Evolutionary conservation across 2,888 invertebrate genomes (phyloP).

Genomic region (Thera britannica): DNA sequence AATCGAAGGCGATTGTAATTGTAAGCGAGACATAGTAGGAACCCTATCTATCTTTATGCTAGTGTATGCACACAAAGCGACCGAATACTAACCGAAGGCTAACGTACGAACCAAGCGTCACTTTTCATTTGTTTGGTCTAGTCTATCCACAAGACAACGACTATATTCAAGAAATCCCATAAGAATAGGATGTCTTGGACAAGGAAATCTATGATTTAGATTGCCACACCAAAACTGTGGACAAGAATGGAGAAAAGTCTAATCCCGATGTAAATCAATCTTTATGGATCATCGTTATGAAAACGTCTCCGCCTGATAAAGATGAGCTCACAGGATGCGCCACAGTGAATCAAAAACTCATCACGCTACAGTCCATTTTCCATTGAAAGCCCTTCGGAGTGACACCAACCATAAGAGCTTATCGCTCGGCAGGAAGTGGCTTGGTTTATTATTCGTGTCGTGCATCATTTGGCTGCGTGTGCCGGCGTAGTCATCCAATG

Average conservation of each 20-base stretch:
- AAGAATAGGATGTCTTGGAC: not conserved
- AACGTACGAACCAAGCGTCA: too few relatives aligned
- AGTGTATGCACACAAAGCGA: too few relatives aligned
- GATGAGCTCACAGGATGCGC: not conserved
- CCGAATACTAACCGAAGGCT: too few relatives aligned
- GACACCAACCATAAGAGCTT: conserved; percentile 61
- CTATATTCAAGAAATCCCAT: not conserved
- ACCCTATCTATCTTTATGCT: too few relatives aligned
- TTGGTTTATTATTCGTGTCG: conserved; percentile 84
- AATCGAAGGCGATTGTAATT: too few relatives aligned
- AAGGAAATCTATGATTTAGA: not conserved
- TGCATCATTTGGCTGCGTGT: conserved; percentile 76
- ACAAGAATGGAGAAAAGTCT: not conserved
- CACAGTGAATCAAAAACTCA: conserved; percentile 6
- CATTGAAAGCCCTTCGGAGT: conserved; percentile 13
- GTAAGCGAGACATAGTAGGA: too few relatives aligned
- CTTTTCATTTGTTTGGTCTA: not conserved
- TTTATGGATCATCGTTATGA: not conserved
- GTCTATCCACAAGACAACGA: not conserved
- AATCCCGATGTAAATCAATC: not conserved
- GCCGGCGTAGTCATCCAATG: conserved; percentile 60
- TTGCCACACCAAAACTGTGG: not conserved
- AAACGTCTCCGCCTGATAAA: not conserved
- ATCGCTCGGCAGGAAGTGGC: conserved; percentile 82
- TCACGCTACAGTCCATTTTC: conserved; percentile 7